These are phyloP conservation scores for Ischnura elegans DNA, from an alignment of 2,888 invertebrate genomes.

Conservation along the genomic window DNA sequence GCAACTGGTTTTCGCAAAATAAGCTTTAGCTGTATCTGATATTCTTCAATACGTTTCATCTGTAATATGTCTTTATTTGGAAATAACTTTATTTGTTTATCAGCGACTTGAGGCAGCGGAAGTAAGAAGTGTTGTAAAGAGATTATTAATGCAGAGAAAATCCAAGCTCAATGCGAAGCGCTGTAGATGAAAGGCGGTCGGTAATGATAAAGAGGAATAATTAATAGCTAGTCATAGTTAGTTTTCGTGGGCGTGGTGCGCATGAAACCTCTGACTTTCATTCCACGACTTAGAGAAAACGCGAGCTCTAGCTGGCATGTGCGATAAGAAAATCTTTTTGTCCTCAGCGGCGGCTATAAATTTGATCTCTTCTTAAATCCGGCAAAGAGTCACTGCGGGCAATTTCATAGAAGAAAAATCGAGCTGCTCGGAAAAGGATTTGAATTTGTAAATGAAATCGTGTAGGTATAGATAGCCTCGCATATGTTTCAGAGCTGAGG, in stretches of 20 bases:
- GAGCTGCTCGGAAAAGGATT: background rate
- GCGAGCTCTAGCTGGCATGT: background rate
- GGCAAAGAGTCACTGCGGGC: background rate
- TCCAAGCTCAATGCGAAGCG: background rate
- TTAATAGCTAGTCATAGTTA: background rate
- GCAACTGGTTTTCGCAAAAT: too few species aligned
- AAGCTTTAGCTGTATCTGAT: too few species aligned
- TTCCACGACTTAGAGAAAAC: background rate
- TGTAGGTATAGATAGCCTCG: background rate
- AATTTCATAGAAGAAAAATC: background rate
- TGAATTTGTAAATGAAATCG: conserved; percentile 1
- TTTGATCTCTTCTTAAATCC: background rate
- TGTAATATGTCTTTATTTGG: too few species aligned
- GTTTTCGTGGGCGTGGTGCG: background rate
- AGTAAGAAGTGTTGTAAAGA: background rate
- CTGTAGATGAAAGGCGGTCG: background rate
- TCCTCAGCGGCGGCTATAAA: background rate
- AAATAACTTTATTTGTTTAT: too few species aligned
- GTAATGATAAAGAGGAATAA: background rate
- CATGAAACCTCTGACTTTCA: background rate
- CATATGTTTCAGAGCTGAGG: background rate
- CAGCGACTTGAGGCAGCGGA: too few species aligned
- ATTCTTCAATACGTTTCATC: too few species aligned
- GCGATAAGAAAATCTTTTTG: conserved; percentile 6
- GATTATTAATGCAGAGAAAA: background rate